Evolutionary conservation across 2,888 invertebrate species (phyloP), one percentile per base, ranked within the genome.

Genomic region (Agonopterix arenella): DNA sequence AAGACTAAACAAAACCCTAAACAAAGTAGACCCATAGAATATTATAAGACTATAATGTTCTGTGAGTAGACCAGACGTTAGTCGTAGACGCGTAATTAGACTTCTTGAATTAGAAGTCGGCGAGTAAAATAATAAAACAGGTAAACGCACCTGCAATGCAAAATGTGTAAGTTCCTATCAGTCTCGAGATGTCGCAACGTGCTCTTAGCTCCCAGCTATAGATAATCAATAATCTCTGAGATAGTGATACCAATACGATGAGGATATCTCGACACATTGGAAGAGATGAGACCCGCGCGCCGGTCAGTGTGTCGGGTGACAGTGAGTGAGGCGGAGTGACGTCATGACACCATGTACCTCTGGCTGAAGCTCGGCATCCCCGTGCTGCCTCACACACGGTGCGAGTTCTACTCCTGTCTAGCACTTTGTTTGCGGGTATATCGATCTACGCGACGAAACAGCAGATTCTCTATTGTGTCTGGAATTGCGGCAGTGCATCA

Each of bases 321-420:
- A 9, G 40, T 1, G 40, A 43, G 43, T 16, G 13, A 11, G 9
- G 44, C 44, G 8, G 13, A 9, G 44, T 16, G 11, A 9, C 13
- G 9, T 16, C 13, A 16, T n/a, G 10, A 8, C 10, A 42, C 11
- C 16, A 44, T 44, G 44, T 44, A 53, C 44, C 36, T 51, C 38
- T 49, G 63, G 50, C 60, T 72, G 45, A 63, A 70, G 58, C 68
- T 78, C 51, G 66, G 69, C 28, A 51, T 75, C 54, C 80, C 80
- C 9, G 73, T 67, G 37, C 67, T 75, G 36, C 70, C 76, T 0
- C 76, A 69, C 56, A 59, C 66, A 36, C 73, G 81, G 80, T 80
- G 64, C 50, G 63, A 40, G 28, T 8, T n/a, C 40, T 40, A n/a
- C n/a, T n/a, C n/a, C 0, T 38, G 38, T 8, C 10, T 38, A 38